These are phyloP conservation scores for Catharus fuscescens DNA, from an alignment of 2,113 vertebrate genomes.

Conservation along the genomic window DNA sequence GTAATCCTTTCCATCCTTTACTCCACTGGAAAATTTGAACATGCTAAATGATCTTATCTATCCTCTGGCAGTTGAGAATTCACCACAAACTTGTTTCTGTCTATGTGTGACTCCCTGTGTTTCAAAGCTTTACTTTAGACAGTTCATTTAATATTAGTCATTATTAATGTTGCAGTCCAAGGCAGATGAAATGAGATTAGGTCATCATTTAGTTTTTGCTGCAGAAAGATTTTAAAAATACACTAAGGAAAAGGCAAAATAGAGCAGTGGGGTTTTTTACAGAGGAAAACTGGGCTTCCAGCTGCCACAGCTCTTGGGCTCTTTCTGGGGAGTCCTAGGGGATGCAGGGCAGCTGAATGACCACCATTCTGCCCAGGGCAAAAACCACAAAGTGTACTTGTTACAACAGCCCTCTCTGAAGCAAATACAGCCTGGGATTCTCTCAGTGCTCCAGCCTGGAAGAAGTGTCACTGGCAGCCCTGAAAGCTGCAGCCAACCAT, in stretches of 20 bases:
- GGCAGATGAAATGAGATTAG: background rate
- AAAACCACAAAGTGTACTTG: background rate
- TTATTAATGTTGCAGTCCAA: background rate
- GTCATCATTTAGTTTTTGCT: background rate
- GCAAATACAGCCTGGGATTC: background rate
- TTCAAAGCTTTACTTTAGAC: background rate
- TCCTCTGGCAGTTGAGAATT: background rate
- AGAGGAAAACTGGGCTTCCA: background rate
- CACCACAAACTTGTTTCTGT: background rate
- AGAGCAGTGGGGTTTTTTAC: background rate
- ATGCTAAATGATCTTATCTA: background rate
- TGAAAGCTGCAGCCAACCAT: rapidly evolving
- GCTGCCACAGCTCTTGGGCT: background rate
- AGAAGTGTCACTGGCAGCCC: background rate
- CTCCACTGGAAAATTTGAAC: background rate
- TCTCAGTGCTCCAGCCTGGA: background rate
- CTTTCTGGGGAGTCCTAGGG: background rate
- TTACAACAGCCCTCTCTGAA: background rate
- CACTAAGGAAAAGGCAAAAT: background rate
- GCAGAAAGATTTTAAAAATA: background rate
- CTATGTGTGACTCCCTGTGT: background rate
- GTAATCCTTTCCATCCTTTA: background rate
- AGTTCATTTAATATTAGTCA: background rate
- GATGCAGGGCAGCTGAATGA: background rate
- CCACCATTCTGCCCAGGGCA: background rate